Evolutionary conservation across 2,888 invertebrate genomes (phyloP).

Genomic region (Orthosia cruda): DNA sequence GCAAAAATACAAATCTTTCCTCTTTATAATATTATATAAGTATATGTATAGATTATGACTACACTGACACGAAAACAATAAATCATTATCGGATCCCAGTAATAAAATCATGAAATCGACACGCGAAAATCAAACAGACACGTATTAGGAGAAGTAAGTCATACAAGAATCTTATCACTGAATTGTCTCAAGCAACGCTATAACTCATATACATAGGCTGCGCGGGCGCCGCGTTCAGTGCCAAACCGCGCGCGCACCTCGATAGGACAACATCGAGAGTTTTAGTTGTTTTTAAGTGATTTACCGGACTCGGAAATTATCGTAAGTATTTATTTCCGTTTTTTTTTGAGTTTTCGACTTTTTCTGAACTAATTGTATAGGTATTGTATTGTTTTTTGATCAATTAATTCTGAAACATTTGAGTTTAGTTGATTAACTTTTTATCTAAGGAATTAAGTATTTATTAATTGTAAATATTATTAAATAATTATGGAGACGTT

Average conservation of each 20-base stretch:
- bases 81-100: constrained; percentile 8
- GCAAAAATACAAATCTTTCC: too few species aligned
- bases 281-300: constrained; percentile 37
- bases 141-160: constrained; percentile 39
- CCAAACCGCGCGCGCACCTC: constrained; percentile 46
- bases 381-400: too few species aligned
- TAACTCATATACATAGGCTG: constrained; percentile 29
- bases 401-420: too few species aligned
- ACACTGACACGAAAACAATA: neutral
- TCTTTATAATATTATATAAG: too few species aligned
- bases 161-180: constrained; percentile 48
- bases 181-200: constrained; percentile 52
- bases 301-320: constrained; percentile 43
- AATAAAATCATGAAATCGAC: constrained; percentile 14
- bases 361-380: too few species aligned
- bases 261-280: constrained; percentile 50
- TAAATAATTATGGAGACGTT: too few species aligned
- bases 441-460: too few species aligned
- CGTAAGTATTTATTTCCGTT: constrained; percentile 38
- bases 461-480: too few species aligned
- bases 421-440: too few species aligned
- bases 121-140: constrained; percentile 34
- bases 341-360: neutral
- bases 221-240: constrained; percentile 60
- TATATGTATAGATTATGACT: too few species aligned